A percentile compares a stretch with the other conserved stretches of the same genome.
phyloP scores from a whole-genome alignment of 2,113 vertebrate species.

The Peromyscus leucopus region DNA sequence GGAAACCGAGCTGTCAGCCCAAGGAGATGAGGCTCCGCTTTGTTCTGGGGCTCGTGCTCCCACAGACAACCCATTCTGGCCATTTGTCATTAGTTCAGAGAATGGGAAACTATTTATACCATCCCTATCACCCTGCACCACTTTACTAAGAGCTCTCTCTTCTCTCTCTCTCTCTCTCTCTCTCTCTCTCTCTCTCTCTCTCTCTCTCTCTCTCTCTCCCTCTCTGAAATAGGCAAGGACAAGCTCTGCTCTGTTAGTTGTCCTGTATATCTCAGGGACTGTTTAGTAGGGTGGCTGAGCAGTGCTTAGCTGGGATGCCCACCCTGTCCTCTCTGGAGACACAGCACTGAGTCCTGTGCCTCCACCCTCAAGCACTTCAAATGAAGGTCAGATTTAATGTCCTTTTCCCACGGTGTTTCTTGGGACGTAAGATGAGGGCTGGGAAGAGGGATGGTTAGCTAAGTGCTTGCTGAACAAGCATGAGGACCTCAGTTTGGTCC shows the following conservation, averaged over 20 bases:
- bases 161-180: too few species aligned
- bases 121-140: too few species aligned
- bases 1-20: constrained; percentile 77
- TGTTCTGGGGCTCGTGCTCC: constrained; percentile 67
- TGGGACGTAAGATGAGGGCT: not conserved
- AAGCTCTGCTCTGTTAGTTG: not conserved
- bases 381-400: not conserved
- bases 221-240: constrained; percentile 13
- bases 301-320: not conserved
- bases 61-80: constrained; percentile 60
- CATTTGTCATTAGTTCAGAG: constrained; percentile 77
- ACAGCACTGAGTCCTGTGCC: not conserved
- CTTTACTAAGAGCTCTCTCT: not conserved
- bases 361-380: not conserved
- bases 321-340: not conserved
- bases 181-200: too few species aligned
- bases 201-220: too few species aligned
- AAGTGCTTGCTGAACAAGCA: not conserved
- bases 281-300: not conserved
- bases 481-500: not conserved
- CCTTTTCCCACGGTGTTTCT: not conserved
- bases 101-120: constrained; percentile 71
- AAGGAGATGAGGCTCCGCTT: constrained; percentile 78
- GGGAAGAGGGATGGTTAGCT: not conserved
- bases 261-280: not conserved